Conservation (phyloP, 2,797 vertebrate genomes). For the Falco naumanni region DNA sequence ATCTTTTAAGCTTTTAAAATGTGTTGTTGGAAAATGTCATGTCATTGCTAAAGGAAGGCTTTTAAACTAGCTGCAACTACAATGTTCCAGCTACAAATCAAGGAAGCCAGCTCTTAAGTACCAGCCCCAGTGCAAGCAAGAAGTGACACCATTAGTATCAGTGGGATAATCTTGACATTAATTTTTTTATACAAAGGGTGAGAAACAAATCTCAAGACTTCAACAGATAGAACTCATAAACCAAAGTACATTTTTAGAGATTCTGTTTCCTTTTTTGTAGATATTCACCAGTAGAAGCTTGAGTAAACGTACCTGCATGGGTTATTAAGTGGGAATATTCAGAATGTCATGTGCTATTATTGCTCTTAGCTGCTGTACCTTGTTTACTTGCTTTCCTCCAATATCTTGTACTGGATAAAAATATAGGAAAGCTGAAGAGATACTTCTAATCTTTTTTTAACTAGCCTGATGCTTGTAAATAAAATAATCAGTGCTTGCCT, state of each 20-base stretch:
- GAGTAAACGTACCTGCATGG: background rate
- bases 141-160: background rate
- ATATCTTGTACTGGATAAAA: background rate
- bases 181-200: background rate
- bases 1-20: background rate
- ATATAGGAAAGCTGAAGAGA: background rate
- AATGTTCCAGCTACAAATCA: background rate
- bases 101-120: background rate
- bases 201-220: background rate
- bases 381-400: background rate
- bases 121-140: background rate
- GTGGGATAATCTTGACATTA: background rate
- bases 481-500: constrained; percentile 43
- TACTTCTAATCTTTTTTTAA: constrained; percentile 27
- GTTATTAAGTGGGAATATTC: constrained; percentile 5
- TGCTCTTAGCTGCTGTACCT: background rate
- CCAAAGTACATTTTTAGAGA: background rate
- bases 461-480: constrained; percentile 45
- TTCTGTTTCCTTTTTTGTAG: background rate
- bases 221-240: background rate
- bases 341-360: background rate
- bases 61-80: background rate
- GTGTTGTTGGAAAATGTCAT: background rate
- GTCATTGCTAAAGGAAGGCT: background rate
- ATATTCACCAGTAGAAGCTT: background rate